A percentile compares a stretch with the other conserved stretches of the same genome.
These are phyloP conservation scores for Melanocharis versteri DNA, from an alignment of 2,113 vertebrate species.

Conservation along the genomic window DNA sequence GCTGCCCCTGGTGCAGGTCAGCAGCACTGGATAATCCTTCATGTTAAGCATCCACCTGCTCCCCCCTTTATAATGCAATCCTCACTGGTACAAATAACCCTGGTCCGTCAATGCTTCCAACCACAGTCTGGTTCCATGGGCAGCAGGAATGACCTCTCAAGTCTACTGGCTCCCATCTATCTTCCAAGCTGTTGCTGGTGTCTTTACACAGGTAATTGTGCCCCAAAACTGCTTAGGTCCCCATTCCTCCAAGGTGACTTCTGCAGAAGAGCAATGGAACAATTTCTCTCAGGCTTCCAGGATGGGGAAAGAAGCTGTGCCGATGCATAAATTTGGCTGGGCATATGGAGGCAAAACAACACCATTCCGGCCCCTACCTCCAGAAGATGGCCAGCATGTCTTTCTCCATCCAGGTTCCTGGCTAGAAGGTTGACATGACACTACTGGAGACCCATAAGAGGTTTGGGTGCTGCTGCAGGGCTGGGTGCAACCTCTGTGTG, in stretches of 20 bases:
- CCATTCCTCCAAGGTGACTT: background rate
- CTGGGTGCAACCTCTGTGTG: background rate
- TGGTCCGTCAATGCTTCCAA: background rate
- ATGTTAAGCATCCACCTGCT: background rate
- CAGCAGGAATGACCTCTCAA: background rate
- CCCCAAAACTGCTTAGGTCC: background rate
- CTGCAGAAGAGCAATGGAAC: background rate
- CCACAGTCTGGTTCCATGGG: background rate
- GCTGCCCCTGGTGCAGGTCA: background rate
- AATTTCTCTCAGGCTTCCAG: background rate
- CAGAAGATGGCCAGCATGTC: background rate
- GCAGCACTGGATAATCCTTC: background rate
- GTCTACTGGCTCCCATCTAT: background rate
- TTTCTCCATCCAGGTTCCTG: background rate
- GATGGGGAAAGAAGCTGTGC: background rate
- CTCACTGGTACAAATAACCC: background rate
- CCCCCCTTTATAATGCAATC: background rate
- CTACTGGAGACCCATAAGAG: background rate
- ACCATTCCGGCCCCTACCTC: background rate
- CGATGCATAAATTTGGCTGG: background rate
- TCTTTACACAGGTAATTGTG: background rate
- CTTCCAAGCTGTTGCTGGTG: background rate
- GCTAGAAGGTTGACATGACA: background rate
- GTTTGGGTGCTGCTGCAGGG: background rate
- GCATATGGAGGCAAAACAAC: background rate